phyloP scores from a whole-genome alignment of 2,888 invertebrate species.

The Eumacrocentrus americanus region DNA sequence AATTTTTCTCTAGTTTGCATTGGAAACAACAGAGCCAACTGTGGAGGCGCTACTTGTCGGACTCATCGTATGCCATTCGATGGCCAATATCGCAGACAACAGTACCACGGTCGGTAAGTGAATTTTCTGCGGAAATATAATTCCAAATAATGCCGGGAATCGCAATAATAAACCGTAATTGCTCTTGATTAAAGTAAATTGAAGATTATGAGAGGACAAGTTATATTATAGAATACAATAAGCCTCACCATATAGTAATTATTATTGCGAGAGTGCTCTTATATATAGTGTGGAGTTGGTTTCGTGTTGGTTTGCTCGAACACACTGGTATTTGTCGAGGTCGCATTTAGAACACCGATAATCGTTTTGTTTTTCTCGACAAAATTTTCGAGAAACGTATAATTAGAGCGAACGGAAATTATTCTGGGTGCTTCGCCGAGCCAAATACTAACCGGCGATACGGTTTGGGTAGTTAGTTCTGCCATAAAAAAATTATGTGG shows the following conservation, averaged over 20 bases:
- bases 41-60: slow-evolving; percentile 19
- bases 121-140: slow-evolving; percentile 3
- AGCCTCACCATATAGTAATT: not conserved
- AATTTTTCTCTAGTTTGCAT: not conserved
- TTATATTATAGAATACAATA: slow-evolving; percentile 30
- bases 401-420: slow-evolving; percentile 11
- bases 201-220: slow-evolving; percentile 44
- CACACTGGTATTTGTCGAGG: too few relatives aligned
- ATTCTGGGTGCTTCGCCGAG: slow-evolving; percentile 1
- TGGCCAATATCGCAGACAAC: slow-evolving; percentile 14
- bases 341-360: slow-evolving; percentile 38
- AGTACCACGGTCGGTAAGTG: slow-evolving; percentile 22
- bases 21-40: not conserved
- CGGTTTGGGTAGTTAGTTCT: not conserved
- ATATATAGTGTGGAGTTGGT: not conserved
- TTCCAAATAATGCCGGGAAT: slow-evolving; percentile 2
- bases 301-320: too few relatives aligned
- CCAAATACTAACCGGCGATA: slow-evolving; percentile 14
- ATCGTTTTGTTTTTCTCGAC: slow-evolving; percentile 45
- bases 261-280: not conserved
- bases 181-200: slow-evolving; percentile 51
- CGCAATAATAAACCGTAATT: slow-evolving; percentile 40
- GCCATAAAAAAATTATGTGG: not conserved
- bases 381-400: slow-evolving; percentile 16
- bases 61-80: slow-evolving; percentile 16